Base-by-base conservation (phyloP, 2,797 vertebrate species). In the Rhadinocentrus ornatus region DNA sequence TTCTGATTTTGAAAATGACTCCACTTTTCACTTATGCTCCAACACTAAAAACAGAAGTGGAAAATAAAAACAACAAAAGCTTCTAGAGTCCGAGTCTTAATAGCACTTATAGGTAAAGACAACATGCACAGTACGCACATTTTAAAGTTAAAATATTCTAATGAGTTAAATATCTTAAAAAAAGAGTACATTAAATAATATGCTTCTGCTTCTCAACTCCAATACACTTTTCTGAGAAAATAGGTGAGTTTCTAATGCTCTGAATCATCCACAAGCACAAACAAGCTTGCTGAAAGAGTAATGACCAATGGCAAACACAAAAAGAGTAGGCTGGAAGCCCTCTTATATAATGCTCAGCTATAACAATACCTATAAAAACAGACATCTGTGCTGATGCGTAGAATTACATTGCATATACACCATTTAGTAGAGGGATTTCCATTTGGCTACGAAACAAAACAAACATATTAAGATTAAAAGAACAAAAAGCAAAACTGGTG, bases 231-330 rank as follows among this genome's bases (percentile, higher is more conserved):
- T 69, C 15, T 57, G 1, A 79, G 69, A 74, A n/a, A 56, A 80
- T 63, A 73, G 57, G 72, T 8, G 5, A 73, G 66, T 83, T 84
- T 83, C 81, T 83, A 84, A 85, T 67, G 80, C 82, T 86, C 81
- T 83, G 79, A 86, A 85, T 82, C 80, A 77, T 75, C 80, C 83
- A 88, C 85, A 89, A 86, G 84, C 87, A 84, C 79, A 80, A 84
- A 86, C 87, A 86, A 68, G 85, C 87, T 77, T 71, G 72, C 78
- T 35, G 73, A 82, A 78, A 80, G 67, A 71, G 68, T 67, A 74
- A 63, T 64, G 69, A 81, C 77, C 78, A 71, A 75, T 24, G 46
- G 81, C 66, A 16, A 81, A 73, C 76, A 85, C 62, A 69, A 84
- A 70, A 82, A 53, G 75, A 86, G 77, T 73, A 81, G 82, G 84